phyloP scores from a whole-genome alignment of 92 coral and sea anemone genomes.

The Actinostola sp. region DNA sequence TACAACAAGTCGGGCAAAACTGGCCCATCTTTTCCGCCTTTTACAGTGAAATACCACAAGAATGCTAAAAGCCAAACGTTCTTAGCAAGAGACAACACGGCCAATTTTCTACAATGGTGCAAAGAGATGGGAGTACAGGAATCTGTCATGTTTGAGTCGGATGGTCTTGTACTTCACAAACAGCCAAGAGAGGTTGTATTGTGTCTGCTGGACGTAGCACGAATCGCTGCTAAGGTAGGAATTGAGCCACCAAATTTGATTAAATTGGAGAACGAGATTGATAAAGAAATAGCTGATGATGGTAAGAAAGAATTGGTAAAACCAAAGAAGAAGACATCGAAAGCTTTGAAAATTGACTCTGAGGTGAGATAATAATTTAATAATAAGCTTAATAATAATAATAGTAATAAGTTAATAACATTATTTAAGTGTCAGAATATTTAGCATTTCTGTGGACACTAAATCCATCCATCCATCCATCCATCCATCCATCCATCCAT shows the following conservation, averaged over 20 bases:
- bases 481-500: too few relatives aligned
- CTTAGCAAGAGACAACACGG: conserved; percentile 96
- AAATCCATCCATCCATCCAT: too few relatives aligned
- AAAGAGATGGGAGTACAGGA: conserved; percentile 86
- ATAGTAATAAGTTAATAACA: too few relatives aligned
- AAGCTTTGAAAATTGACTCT: conserved; percentile 68
- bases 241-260: conserved; percentile 94
- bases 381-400: not conserved
- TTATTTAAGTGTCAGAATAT: too few relatives aligned
- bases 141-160: conserved; percentile 94
- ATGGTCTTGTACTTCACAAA: conserved; percentile 92
- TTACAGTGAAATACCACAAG: conserved; percentile 74
- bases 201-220: conserved; percentile 91
- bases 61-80: conserved; percentile 95
- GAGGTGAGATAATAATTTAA: conserved; percentile 66
- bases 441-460: too few relatives aligned
- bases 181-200: conserved; percentile 90
- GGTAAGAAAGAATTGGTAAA: conserved; percentile 45
- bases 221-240: conserved; percentile 85
- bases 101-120: conserved; percentile 92
- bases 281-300: conserved; percentile 91
- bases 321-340: conserved; percentile 63
- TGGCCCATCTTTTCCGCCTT: conserved; percentile 60
- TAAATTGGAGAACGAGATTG: conserved; percentile 91
- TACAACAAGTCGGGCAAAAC: conserved; percentile 53